Percentiles rank a stretch among this genome's conserved stretches.
Conservation (phyloP, 2,113 vertebrate species). For the Oenanthe oenanthe region DNA sequence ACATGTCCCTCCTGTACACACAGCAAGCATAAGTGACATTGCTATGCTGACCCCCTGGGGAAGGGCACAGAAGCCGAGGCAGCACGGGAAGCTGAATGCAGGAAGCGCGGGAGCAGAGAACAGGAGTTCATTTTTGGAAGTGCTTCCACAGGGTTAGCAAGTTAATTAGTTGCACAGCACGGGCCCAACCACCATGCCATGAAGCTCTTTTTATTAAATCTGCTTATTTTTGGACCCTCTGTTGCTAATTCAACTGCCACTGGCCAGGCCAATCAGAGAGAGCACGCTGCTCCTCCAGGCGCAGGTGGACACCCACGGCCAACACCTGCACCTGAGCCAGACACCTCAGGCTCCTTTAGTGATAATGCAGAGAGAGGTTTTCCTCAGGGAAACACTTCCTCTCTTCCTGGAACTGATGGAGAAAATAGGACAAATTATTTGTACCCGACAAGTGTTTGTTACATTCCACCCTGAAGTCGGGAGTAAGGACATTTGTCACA, state of each 20-base stretch:
- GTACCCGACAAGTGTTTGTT: not conserved
- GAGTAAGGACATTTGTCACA: not conserved
- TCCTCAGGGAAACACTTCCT: not conserved
- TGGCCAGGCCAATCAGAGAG: not conserved
- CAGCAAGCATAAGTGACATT: not conserved
- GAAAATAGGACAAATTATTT: not conserved
- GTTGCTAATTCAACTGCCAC: not conserved
- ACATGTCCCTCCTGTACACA: not conserved
- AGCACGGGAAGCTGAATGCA: rapidly evolving
- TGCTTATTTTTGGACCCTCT: not conserved
- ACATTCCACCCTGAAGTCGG: not conserved
- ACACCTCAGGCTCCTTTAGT: not conserved
- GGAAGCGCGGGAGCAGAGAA: not conserved
- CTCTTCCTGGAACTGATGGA: not conserved
- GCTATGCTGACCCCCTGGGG: rapidly evolving
- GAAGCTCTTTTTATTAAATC: slow-evolving; percentile 14
- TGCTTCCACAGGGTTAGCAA: not conserved
- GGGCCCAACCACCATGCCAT: not conserved
- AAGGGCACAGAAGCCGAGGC: not conserved
- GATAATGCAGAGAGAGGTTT: not conserved
- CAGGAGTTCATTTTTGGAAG: not conserved
- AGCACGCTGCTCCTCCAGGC: not conserved
- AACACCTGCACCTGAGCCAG: not conserved
- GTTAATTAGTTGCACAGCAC: slow-evolving; percentile 31
- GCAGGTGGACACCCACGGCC: not conserved